These are phyloP conservation scores for Papilio dardanus DNA, from an alignment of 1,140 invertebrate species.

Conservation along the genomic window DNA sequence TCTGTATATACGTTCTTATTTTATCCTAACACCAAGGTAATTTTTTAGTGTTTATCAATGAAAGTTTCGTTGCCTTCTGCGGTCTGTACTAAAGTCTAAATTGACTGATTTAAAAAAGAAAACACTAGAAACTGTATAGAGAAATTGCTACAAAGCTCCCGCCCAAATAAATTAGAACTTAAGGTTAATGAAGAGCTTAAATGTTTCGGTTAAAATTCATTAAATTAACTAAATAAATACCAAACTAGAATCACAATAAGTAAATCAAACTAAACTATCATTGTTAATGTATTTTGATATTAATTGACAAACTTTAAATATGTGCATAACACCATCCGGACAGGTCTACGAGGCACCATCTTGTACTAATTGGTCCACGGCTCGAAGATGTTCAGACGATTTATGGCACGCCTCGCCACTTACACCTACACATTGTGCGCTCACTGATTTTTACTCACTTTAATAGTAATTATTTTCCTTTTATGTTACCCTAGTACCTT, in stretches of 20 bases:
- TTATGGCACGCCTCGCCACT: conserved; percentile 64
- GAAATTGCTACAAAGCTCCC: no score
- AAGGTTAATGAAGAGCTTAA: not conserved
- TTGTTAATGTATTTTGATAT: not conserved
- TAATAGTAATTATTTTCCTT: conserved; percentile 39
- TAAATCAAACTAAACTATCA: not conserved
- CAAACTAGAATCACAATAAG: not conserved
- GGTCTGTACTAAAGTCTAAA: no score
- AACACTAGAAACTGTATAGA: no score
- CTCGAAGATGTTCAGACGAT: conserved; percentile 74
- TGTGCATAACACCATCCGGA: conserved; percentile 47
- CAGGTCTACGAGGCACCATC: conserved; percentile 68
- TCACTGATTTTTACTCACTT: conserved; percentile 45
- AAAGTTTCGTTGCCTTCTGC: no score
- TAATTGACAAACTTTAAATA: conserved; percentile 1
- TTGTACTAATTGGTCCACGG: conserved; percentile 78
- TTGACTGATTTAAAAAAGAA: no score
- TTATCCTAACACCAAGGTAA: no score
- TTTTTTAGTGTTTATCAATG: no score
- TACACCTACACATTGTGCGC: conserved; percentile 52
- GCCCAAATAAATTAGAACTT: no score
- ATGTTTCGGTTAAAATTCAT: not conserved
- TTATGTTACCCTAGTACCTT: conserved; percentile 25
- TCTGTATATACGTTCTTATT: no score
- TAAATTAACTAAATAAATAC: not conserved